Evolutionary conservation across 2,797 vertebrate species (phyloP).

Genomic region (Ciconia nigra): DNA sequence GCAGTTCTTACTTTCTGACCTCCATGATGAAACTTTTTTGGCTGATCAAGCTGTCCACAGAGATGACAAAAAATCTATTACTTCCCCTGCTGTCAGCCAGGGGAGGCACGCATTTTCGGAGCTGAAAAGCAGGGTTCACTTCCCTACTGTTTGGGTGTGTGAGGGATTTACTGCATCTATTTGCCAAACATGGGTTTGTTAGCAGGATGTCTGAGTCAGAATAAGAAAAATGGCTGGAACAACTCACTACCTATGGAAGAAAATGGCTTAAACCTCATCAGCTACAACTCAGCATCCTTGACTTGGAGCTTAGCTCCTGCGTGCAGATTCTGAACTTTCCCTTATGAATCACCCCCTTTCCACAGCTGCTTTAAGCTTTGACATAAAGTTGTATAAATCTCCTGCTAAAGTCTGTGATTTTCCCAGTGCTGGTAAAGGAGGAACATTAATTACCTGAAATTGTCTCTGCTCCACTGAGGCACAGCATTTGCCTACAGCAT

Average conservation of each 20-base stretch:
- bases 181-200: background rate
- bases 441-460: conserved; percentile 62
- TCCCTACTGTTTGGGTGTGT: background rate
- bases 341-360: background rate
- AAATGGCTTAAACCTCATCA: background rate
- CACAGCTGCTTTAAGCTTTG: background rate
- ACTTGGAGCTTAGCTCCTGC: background rate
- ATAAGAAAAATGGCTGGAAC: background rate
- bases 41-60: background rate
- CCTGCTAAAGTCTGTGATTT: background rate
- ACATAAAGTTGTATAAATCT: conserved; percentile 8
- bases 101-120: background rate
- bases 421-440: conserved; percentile 27
- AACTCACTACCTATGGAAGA: background rate
- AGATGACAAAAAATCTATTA: background rate
- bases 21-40: background rate
- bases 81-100: background rate
- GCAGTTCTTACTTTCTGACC: background rate
- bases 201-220: background rate
- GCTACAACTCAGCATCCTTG: background rate
- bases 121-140: background rate
- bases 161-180: background rate
- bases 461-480: conserved; percentile 51
- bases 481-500: conserved; percentile 39
- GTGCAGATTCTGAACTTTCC: background rate